Evolutionary conservation across 2,113 vertebrate genomes (phyloP).

Genomic region (Pteronura brasiliensis): DNA sequence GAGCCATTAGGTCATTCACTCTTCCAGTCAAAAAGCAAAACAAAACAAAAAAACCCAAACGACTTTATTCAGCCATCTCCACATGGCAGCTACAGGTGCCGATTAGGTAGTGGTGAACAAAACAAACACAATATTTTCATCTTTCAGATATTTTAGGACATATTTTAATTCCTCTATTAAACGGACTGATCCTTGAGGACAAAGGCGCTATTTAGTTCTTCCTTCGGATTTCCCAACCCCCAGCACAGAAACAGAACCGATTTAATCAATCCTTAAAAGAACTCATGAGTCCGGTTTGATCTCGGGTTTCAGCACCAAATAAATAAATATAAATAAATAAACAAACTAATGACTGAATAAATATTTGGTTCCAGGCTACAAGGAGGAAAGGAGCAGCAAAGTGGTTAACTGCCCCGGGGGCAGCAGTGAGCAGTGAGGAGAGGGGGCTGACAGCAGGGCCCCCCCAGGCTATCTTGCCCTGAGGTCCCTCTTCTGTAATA

Average conservation of each 20-base stretch:
- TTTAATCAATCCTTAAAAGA: background rate
- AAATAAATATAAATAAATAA: background rate
- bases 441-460: background rate
- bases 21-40: background rate
- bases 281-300: background rate
- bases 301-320: background rate
- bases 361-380: background rate
- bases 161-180: background rate
- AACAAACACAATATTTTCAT: background rate
- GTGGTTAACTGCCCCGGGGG: fast-evolving
- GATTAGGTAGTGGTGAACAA: background rate
- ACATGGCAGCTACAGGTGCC: background rate
- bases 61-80: background rate
- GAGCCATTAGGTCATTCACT: background rate
- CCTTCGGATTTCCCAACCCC: background rate
- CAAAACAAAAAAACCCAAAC: background rate
- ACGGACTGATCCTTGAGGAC: background rate
- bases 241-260: background rate
- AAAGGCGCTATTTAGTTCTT: background rate
- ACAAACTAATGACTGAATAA: background rate
- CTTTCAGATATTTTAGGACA: background rate
- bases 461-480: too few relatives aligned
- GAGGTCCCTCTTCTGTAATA: background rate
- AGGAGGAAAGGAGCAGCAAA: background rate
- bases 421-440: background rate